Evolutionary conservation across 2,113 vertebrate species (phyloP), one percentile per base, ranked within the genome.

Genomic region (Thomomys bottae): DNA sequence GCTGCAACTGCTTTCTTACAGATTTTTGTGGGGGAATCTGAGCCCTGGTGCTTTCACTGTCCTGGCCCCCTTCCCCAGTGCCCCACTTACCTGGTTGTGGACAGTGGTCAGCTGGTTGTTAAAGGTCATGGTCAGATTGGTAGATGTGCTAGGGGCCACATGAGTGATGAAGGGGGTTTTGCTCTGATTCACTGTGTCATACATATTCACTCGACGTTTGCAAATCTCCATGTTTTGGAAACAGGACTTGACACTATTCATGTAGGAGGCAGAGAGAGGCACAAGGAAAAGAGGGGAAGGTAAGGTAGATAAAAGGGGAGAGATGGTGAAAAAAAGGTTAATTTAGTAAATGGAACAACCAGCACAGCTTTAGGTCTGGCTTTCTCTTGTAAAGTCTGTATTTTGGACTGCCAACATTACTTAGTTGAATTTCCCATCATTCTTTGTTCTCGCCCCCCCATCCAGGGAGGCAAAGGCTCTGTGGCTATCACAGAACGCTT

Each of bases 161-260:
- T 99, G 99, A 49, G 99, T 99, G 98, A 99, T 99, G 97, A 99
- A 99, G 68, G 99, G 99, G 0, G 99, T 99, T 98, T 99, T 99
- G 99, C 99, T 99, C 98, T 99, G 99, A 98, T 99, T 99, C 97
- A 99, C 99, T 0, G 99, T 98, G 97, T 99, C 99, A 42, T 99
- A 99, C 98, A 99, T 98, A 95, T 99, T 99, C 96, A 99, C 98
- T 66, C 99, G 98, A 0, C 99, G 98, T 97, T 99, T 99, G 94
- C 99, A 99, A 92, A 99, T 99, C 98, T 99, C 99, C 99, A 99
- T 99, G 98, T 99, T 99, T 97, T 99, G 99, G 98, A 99, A 99
- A 98, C 99, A 99, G 57, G 99, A 99, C 97, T 99, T 99, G 94
- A 99, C 99, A 3, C 99, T 99, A 97, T 21, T n/a, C 20, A 61